A percentile compares a stretch with the other conserved stretches of the same genome.
phyloP scores from a whole-genome alignment of 2,888 invertebrate species.

The Pantelozetes paolii region DNA sequence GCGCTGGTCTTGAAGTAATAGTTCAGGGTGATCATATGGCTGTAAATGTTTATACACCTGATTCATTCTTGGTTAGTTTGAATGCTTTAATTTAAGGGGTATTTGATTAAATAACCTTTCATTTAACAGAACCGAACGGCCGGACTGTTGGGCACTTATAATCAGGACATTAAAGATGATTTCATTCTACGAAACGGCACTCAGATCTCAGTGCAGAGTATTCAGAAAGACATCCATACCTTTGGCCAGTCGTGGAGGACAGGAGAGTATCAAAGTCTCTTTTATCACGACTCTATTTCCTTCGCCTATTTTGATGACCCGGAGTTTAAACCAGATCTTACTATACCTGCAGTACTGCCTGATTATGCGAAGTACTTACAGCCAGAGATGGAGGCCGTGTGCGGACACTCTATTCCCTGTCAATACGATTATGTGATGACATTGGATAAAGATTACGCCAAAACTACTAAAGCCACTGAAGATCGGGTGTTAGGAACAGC shows the following conservation, averaged over 20 bases:
- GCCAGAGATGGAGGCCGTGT: slow-evolving; percentile 55
- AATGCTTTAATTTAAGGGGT: not conserved
- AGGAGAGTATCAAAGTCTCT: slow-evolving; percentile 59
- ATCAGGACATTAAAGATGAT: slow-evolving; percentile 74
- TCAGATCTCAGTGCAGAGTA: slow-evolving; percentile 55
- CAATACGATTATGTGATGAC: slow-evolving; percentile 82
- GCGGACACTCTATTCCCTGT: slow-evolving; percentile 78
- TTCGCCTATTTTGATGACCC: slow-evolving; percentile 75
- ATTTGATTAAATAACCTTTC: not conserved
- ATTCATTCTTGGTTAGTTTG: slow-evolving; percentile 40
- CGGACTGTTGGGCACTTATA: slow-evolving; percentile 88
- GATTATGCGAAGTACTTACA: slow-evolving; percentile 59
- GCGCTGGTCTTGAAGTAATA: slow-evolving; percentile 84
- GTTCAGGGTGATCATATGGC: slow-evolving; percentile 83
- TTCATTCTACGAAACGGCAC: slow-evolving; percentile 57
- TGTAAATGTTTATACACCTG: slow-evolving; percentile 76
- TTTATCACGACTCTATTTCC: slow-evolving; percentile 70
- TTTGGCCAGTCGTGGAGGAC: slow-evolving; percentile 61
- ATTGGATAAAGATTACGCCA: slow-evolving; percentile 71
- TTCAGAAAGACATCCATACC: slow-evolving; percentile 67
- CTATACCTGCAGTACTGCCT: slow-evolving; percentile 65
- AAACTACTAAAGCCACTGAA: slow-evolving; percentile 77
- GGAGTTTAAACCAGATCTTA: slow-evolving; percentile 70
- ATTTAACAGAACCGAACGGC: slow-evolving; percentile 76
- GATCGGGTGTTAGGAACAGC: slow-evolving; percentile 43